Evolutionary conservation across 2,113 vertebrate genomes (phyloP), one percentile per base, ranked within the genome.

Genomic region (Antechinus stuartii): DNA sequence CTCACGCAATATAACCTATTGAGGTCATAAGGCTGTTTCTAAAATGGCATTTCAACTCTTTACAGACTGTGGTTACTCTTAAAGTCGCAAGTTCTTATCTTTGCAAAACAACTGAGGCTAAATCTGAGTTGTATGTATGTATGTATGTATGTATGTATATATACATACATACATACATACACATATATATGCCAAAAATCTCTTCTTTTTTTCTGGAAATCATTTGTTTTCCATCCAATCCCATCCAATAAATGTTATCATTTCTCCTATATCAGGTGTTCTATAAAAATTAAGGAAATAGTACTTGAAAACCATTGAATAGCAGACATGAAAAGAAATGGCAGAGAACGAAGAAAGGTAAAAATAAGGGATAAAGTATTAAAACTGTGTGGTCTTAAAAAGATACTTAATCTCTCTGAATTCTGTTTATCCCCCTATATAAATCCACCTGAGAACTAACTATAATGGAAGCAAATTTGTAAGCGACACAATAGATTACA

Each of bases 271-370:
- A 95, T 54, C 24, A 1, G 0, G 0, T 76, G 42, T 91, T 89
- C 42, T 46, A 56, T 68, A 52, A 27, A 50, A 93, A 97, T 96
- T 91, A 94, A 96, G 95, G 96, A 92, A 91, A 92, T 89, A 0
- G 53, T 35, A 84, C 57, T 53, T 42, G 76, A 91, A 91, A 93
- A 54, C 56, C 89, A 57, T 95, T 94, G 96, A 97, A 95, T 94
- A 93, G 89, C 8, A 26, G 23, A 96, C 57, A 96, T 94, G 91
- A 96, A 95, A 94, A 93, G 52, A n/a, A 91, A 93, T 0, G 22
- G 90, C 90, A 91, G 50, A 94, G 95, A 95, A 90, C 50, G 90
- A 57, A 92, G 96, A 42, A 92, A 90, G 90, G 54, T 68, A 53
- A 57, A 61, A 93, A 14, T 46, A 91, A 91, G 23, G 46, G 46